phyloP scores from a whole-genome alignment of 2,113 vertebrate genomes.

The Cynopterus brachyotis region DNA sequence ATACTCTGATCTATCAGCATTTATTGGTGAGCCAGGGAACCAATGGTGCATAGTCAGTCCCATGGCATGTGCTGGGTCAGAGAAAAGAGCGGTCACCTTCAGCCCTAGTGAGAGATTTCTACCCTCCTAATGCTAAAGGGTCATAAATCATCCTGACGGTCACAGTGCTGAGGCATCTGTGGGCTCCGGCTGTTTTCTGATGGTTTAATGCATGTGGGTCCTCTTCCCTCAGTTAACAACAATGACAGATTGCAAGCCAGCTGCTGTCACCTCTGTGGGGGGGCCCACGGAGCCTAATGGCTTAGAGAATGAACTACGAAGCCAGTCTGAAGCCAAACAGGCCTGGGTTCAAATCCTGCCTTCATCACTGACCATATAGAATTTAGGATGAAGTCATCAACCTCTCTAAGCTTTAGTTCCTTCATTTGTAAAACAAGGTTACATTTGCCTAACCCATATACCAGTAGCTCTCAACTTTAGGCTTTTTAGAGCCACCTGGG shows the following conservation, averaged over 20 bases:
- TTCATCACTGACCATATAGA: background rate
- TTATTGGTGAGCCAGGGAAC: background rate
- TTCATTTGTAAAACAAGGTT: background rate
- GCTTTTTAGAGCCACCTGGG: background rate
- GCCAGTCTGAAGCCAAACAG: background rate
- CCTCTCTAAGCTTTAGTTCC: background rate
- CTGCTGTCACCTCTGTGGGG: background rate
- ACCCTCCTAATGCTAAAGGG: background rate
- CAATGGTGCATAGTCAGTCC: background rate
- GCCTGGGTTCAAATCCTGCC: background rate
- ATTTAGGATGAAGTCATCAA: background rate
- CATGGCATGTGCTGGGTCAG: background rate
- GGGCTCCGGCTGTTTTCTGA: background rate
- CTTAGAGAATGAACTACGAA: background rate
- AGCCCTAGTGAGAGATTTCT: background rate
- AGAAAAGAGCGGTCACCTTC: background rate
- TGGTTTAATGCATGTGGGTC: background rate
- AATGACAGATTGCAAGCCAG: background rate
- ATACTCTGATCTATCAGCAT: background rate
- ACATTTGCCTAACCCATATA: background rate
- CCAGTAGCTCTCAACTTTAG: background rate
- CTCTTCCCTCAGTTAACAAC: background rate
- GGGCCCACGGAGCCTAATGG: background rate
- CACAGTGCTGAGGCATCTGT: background rate
- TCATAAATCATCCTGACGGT: background rate